Conservation (phyloP, 1,140 invertebrate species). For the Brachystomella parvula region DNA sequence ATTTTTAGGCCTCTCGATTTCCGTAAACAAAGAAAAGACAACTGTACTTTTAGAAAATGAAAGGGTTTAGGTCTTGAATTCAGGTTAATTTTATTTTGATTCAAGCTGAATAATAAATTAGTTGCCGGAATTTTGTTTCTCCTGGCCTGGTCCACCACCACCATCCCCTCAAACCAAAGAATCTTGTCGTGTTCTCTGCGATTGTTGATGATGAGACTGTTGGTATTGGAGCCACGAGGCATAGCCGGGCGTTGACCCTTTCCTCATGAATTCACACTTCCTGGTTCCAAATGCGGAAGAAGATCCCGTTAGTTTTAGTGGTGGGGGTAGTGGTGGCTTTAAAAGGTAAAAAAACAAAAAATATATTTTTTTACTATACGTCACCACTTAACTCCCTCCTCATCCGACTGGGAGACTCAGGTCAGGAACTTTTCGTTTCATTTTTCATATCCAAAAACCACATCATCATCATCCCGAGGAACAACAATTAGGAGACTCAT, state of each 20-base stretch:
- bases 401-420: not conserved
- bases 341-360: not conserved
- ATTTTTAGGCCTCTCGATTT: too few species aligned
- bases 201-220: conserved; percentile 1
- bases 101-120: too few species aligned
- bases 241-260: conserved; percentile 38
- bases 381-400: not conserved
- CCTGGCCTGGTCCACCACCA: too few species aligned
- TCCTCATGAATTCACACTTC: conserved; percentile 32
- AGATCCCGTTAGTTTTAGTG: conserved; percentile 35
- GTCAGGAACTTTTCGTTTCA: not conserved
- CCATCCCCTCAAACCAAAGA: too few species aligned
- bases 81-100: conserved; percentile 10
- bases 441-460: not conserved
- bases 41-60: not conserved
- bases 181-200: too few species aligned
- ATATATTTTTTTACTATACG: not conserved
- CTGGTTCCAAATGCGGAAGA: conserved; percentile 39
- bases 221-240: conserved; percentile 21
- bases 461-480: too few species aligned
- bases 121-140: not conserved
- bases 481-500: too few species aligned
- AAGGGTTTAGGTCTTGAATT: not conserved
- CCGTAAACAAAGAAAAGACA: not conserved
- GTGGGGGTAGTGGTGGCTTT: not conserved